Conservation (phyloP, 2,797 vertebrate species). For the Notoglanidium macrostoma region DNA sequence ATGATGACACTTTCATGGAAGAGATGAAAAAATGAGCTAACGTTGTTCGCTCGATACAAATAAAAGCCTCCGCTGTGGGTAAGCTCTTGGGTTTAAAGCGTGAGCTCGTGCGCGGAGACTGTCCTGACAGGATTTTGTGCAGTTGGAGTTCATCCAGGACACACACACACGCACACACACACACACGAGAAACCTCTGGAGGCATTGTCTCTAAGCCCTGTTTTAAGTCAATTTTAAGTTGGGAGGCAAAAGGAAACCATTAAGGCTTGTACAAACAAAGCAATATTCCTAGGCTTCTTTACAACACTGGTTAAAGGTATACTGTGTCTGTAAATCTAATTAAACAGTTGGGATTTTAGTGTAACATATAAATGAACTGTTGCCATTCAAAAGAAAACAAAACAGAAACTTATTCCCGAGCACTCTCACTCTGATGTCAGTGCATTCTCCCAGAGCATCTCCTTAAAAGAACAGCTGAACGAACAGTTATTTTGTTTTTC, state of each 20-base stretch:
- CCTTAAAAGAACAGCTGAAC: neutral
- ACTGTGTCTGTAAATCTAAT: neutral
- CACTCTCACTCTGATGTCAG: neutral
- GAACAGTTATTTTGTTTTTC: neutral
- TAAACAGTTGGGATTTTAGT: neutral
- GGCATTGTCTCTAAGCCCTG: neutral
- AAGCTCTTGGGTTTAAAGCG: conserved; percentile 20
- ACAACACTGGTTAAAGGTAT: neutral
- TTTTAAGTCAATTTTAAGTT: neutral
- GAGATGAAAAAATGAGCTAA: neutral
- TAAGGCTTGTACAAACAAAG: neutral
- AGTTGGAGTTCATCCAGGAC: conserved; percentile 63
- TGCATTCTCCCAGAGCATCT: neutral
- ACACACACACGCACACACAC: neutral
- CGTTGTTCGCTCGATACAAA: neutral
- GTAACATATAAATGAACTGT: neutral
- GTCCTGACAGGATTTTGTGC: conserved; percentile 44
- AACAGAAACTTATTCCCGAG: neutral
- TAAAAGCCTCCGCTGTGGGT: neutral
- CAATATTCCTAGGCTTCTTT: neutral
- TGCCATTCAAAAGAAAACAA: neutral
- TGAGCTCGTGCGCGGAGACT: conserved; percentile 11
- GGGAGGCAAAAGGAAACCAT: neutral
- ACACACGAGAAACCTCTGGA: neutral
- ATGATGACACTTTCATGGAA: neutral